These are phyloP conservation scores for Drosophila borborema DNA, from an alignment of 2,888 invertebrate genomes.

Conservation along the genomic window DNA sequence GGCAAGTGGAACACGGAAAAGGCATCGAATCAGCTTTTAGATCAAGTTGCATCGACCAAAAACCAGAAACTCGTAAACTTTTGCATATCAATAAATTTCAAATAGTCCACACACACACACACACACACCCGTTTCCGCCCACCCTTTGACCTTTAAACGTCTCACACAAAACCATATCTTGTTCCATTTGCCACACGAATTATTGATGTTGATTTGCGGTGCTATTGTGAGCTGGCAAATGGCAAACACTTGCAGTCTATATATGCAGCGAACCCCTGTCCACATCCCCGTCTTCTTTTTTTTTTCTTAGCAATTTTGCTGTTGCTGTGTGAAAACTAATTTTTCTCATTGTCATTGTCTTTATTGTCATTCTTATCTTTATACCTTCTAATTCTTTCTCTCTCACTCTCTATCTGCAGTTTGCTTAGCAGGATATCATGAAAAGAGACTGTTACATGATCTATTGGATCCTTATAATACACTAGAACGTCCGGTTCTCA, in stretches of 20 bases:
- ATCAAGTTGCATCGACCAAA: conserved; percentile 50
- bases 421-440: conserved; percentile 92
- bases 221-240: conserved; percentile 58
- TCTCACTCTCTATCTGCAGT: conserved; percentile 76
- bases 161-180: conserved; percentile 14
- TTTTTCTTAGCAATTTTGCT: conserved; percentile 4
- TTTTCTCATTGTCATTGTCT: conserved; percentile 28
- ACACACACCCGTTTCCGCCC: neutral
- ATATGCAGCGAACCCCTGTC: neutral
- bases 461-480: conserved; percentile 97
- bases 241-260: conserved; percentile 48
- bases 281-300: neutral
- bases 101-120: neutral
- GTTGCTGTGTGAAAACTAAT: conserved; percentile 37
- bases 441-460: conserved; percentile 95
- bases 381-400: conserved; percentile 37
- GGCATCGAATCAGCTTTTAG: conserved; percentile 48
- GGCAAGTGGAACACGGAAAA: conserved; percentile 12
- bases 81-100: conserved; percentile 80
- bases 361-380: conserved; percentile 4
- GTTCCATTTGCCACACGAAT: conserved; percentile 58
- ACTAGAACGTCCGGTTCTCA: conserved; percentile 96
- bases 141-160: neutral
- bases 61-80: conserved; percentile 74
- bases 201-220: conserved; percentile 80